Base-by-base conservation (phyloP, 2,113 vertebrate genomes). In the Agelaius phoeniceus region DNA sequence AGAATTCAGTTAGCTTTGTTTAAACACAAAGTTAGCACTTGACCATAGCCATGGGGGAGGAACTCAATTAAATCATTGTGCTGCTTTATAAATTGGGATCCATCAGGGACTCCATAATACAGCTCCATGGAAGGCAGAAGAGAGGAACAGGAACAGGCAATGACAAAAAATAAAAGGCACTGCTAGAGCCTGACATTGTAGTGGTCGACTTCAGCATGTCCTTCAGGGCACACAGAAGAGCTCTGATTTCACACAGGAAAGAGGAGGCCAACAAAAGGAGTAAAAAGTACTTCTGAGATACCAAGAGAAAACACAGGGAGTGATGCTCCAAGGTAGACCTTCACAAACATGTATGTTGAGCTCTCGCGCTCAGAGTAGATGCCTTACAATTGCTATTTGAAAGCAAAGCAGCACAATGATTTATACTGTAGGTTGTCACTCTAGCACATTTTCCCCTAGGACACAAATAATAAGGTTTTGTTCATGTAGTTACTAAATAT, bases 31-130 rank as follows among this genome's bases (percentile, higher is more conserved):
- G 24, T 24, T 13, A 62, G 43, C 43, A 39, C 31, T 44, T 62
- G 16, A 82, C 30, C 46, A 57, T 2, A 61, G 8, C 23, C 2
- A 4, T 3, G 13, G 7, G 2, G 2, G 28, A 73, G 17, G 30
- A 80, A 63, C 33, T 28, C 57, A 30, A 5, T 28, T 20, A 51
- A 72, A 78, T 44, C 2, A 1, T 1, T 27, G 17, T 0, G 0
- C 16, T 76, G 15, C 49, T 69, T 68, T 48, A 39, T 27, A 28
- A 35, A 63, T 4, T 14, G 14, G 37, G 23, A 74, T 54, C 37
- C 37, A n/a, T 14, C 33, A 73, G 24, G 17, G 23, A 33, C 61
- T 65, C 44, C 0, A 0, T 26, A 44, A 61, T 1, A 13, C 4
- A 6, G n/a, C 14, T 31, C 18, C 11, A 16, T 4, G 39, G 73